phyloP scores from a whole-genome alignment of 2,113 vertebrate species.

The Phocoena phocoena region DNA sequence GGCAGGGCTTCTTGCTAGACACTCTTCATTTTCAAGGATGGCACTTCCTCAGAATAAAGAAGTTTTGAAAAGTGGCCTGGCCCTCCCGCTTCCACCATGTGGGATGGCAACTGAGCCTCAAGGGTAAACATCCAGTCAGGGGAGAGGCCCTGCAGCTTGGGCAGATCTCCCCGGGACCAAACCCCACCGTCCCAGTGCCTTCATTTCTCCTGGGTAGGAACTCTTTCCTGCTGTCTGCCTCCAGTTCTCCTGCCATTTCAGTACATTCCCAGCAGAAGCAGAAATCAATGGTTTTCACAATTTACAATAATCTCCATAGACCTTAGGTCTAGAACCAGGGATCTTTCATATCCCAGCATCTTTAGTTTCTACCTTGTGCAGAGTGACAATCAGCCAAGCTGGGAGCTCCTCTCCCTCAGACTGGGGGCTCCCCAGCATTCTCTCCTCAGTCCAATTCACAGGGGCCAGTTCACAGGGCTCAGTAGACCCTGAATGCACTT shows the following conservation, averaged over 20 bases:
- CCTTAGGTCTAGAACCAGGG: background rate
- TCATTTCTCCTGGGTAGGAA: background rate
- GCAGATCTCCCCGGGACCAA: background rate
- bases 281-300: background rate
- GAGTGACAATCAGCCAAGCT: background rate
- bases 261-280: background rate
- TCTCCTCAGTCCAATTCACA: background rate
- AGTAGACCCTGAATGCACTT: background rate
- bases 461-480: background rate
- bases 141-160: background rate
- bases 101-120: background rate
- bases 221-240: background rate
- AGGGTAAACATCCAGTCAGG: too few species aligned
- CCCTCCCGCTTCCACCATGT: background rate
- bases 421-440: background rate
- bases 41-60: background rate
- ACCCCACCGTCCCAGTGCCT: background rate
- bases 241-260: background rate
- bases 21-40: background rate
- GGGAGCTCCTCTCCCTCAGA: background rate
- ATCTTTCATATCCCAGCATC: background rate
- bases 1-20: background rate
- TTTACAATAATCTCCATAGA: background rate
- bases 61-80: background rate
- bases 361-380: background rate